Base-by-base conservation (phyloP, 1,140 invertebrate species). In the Phymorhynchus buccinoides region DNA sequence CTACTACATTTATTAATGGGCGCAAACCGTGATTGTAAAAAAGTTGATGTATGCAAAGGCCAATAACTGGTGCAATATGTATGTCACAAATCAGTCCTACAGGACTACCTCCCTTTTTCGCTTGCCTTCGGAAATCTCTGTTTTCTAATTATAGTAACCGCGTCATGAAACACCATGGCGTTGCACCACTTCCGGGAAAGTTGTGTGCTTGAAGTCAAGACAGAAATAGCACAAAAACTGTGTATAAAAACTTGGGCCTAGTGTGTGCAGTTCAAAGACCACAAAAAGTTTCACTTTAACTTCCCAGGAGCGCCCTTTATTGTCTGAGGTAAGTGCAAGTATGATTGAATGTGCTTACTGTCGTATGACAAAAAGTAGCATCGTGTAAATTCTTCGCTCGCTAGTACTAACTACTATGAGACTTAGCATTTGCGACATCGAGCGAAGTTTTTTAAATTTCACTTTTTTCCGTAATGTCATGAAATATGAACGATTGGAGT, bases 141-240 rank as follows among this genome's bases (percentile, higher is more conserved):
- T 12, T 62, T 75, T 39, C 73, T 75, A 75, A 37, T 75, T 75
- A 37, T 75, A 75, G 73, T 41, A 39, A 73, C 22, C 1, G 22
- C 30, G 71, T 80, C n/a, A 52, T n/a, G 42, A 14, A 52, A 52
- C 39, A 22, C 16, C 48, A 27, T 81, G 62, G 52, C 80, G 66
- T 81, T 81, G 52, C 80, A 81, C 80, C 27, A 81, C 80, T 81
- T 81, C 80, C 80, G 80, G 48, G 80, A 56, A 81, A 81, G 18
- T 3, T 1, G 32, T 66, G 7, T 39, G 32, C n/a, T n/a, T 22
- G n/a, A 44, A 0, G 32, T 22, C n/a, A 16, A 18, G 32, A 37
- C 62, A 66, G 12, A 66, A 66, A 66, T 41, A 81, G 80, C 9
- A 35, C 22, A 9, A 1, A 32, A 22, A 6, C 14, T 18, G 14